These are phyloP conservation scores for Tetraneura akinire DNA, from an alignment of 1,140 invertebrate genomes.

Conservation along the genomic window DNA sequence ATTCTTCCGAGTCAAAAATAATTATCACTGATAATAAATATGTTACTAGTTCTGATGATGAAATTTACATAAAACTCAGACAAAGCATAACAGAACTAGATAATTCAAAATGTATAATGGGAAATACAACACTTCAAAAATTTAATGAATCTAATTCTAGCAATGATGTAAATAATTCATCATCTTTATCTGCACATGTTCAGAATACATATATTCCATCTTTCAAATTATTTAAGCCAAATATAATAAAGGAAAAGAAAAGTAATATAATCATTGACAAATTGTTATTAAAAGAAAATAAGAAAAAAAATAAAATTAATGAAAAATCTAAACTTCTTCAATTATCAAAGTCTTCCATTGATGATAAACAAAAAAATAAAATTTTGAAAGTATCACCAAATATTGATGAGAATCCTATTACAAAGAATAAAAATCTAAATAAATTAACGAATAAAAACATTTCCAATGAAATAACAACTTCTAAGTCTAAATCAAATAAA, in stretches of 20 bases:
- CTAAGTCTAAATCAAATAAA: not conserved
- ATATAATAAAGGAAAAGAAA: not conserved
- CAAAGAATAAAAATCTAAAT: too few species aligned
- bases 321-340: too few species aligned
- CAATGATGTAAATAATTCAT: not conserved
- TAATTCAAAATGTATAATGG: not conserved
- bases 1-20: not conserved
- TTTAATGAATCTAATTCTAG: not conserved
- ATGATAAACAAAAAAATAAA: not conserved
- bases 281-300: not conserved
- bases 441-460: not conserved
- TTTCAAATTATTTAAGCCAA: not conserved
- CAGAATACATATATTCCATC: not conserved
- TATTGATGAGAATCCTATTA: not conserved
- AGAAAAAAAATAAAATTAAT: not conserved
- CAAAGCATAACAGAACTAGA: conserved; percentile 9
- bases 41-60: conserved; percentile 19
- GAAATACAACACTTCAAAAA: not conserved
- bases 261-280: not conserved
- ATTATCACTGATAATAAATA: not conserved
- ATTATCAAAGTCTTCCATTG: not conserved
- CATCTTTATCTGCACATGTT: not conserved
- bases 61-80: conserved; percentile 20
- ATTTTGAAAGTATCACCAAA: not conserved
- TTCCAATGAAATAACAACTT: not conserved